phyloP scores from a whole-genome alignment of 1,140 invertebrate species.

The Anoplophora glabripennis region DNA sequence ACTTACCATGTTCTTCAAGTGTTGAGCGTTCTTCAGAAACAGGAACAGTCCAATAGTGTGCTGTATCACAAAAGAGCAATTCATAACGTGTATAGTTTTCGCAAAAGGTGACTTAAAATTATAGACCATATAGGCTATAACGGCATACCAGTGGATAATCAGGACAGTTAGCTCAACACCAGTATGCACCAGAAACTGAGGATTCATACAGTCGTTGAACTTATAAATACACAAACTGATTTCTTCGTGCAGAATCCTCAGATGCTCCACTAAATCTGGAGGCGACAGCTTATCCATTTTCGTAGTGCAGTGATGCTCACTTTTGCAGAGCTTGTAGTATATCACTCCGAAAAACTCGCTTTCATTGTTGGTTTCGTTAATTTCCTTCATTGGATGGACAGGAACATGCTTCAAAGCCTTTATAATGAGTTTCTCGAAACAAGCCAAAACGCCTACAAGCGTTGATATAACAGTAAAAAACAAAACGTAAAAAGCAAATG shows the following conservation, averaged over 20 bases:
- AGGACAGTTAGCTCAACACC: conserved; percentile 37
- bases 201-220: conserved; percentile 39
- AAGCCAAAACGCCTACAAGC: conserved; percentile 34
- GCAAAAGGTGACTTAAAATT: conserved; percentile 25
- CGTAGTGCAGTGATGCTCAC: conserved; percentile 21
- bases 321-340: conserved; percentile 35
- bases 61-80: conserved; percentile 34
- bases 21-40: conserved; percentile 38
- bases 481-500: conserved; percentile 32
- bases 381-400: conserved; percentile 34
- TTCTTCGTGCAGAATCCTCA: conserved; percentile 39
- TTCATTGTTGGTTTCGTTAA: conserved; percentile 35
- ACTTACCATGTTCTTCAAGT: conserved; percentile 39
- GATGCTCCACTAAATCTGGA: conserved; percentile 36
- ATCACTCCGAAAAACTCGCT: conserved; percentile 36
- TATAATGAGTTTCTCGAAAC: conserved; percentile 39
- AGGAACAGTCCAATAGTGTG: conserved; percentile 37
- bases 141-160: conserved; percentile 43
- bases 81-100: conserved; percentile 37
- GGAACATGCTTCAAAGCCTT: conserved; percentile 32
- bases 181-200: conserved; percentile 37
- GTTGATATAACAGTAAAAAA: conserved; percentile 29
- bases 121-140: conserved; percentile 39
- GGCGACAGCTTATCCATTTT: conserved; percentile 17
- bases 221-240: conserved; percentile 38